Evolutionary conservation across 2,113 vertebrate species (phyloP), one percentile per base, ranked within the genome.

Genomic region (Bambusicola thoracicus): DNA sequence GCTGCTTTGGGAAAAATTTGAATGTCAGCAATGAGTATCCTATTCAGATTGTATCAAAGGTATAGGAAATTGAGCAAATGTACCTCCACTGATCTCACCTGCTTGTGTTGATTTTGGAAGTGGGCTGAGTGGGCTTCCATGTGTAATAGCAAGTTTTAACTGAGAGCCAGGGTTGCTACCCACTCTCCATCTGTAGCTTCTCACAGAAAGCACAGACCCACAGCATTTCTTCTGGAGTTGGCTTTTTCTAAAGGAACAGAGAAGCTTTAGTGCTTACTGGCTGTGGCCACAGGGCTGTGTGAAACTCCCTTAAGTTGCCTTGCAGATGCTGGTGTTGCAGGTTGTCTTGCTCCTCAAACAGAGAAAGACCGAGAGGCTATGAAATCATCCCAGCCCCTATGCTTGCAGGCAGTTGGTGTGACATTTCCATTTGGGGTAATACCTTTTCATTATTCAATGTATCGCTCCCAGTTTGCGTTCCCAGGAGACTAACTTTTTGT

Each of bases 21-120:
- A 43, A 41, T 49, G 49, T 51, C 29, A 85, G 22, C 11, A 30
- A 12, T 13, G 6, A 65, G n/a, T 69, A 41, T 65, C 12, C 24
- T 49, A 17, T 30, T 32, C 41, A 68, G 46, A 41, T 22, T 65
- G 56, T 90, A 41, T 3, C 19, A n/a, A 62, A 78, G 11, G 21
- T 27, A 8, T 4, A 61, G 27, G 22, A 46, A 86, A 72, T 34
- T 34, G 36, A 72, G n/a, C 25, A 81, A 85, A 85, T 6, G 18
- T 62, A 27, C 22, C 4, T 91, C 24, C 1, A 1, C 13, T 12
- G 13, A 11, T 85, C 18, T 73, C 14, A 14, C 25, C 21, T 63
- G 36, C 25, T 8, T 66, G 22, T 0, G 0, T 1, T 55, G 7
- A 10, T 6, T 87, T 36, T 49, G 63, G 41, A 44, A 46, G 29